Evolutionary conservation across 1,140 invertebrate species (phyloP), one percentile per base, ranked within the genome.

Genomic region (Antheraea mylitta): DNA sequence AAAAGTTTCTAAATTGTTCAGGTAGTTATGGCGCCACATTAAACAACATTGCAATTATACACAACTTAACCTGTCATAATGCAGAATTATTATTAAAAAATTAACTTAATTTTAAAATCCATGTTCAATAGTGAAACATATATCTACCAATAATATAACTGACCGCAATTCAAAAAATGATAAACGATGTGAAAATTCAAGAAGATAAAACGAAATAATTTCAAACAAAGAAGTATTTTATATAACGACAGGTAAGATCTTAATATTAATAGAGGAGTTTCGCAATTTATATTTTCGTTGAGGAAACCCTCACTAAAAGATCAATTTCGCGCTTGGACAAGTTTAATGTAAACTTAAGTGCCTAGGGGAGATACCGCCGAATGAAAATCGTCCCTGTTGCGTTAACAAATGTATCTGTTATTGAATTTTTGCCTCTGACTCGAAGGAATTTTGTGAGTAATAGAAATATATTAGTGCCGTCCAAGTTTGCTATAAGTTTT

Each of bases 261-360:
- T 77, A 82, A 83, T 83, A 85, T 83, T 86, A 86, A 88, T 90
- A 85, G 81, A 79, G 79, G 76, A 80, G 79, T 81, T 83, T 83
- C 81, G 81, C 83, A 85, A 89, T 87, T 84, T 87, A 89, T 85
- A 87, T 86, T 86, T 85, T 83, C 81, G 78, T 77, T 82, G 79
- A 80, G 79, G 80, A 81, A 71, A 78, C 85, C 85, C 85, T 81
- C 78, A 84, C 83, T 87, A 83, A 89, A 85, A 91, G 87, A 91
- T 90, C 89, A 91, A 91, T 91, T 91, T 91, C 86, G 83, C 89
- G 89, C 87, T 85, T 88, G 83, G 86, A 87, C 83, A 90, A 86
- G 74, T 82, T 88, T 90, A 89, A 91, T 90, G 89, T 88, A 90
- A 89, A 89, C 85, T 89, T 88, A 89, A 90, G 85, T 86, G 85